Evolutionary conservation across 2,113 vertebrate species (phyloP).

Genomic region (Gymnarchus niloticus): DNA sequence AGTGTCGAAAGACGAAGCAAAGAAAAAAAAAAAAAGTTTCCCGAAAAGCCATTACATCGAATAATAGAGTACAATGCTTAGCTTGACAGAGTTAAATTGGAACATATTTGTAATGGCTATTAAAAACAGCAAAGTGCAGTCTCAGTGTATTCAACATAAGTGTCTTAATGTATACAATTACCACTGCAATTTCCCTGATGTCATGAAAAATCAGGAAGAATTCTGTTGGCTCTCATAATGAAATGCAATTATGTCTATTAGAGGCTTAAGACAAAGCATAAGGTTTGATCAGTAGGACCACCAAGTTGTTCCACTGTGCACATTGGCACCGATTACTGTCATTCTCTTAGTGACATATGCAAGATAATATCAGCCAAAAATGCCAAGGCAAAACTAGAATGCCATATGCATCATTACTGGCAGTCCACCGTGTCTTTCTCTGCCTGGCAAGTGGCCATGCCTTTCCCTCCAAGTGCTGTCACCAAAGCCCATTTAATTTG

Average conservation of each 20-base stretch:
- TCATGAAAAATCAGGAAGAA: not conserved
- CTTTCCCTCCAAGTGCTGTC: not conserved
- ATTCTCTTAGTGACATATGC: conserved; percentile 33
- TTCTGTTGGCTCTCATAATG: not conserved
- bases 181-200: not conserved
- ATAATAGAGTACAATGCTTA: not conserved
- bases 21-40: not conserved
- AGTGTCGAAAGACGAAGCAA: not conserved
- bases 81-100: not conserved
- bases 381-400: not conserved
- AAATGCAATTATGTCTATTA: not conserved
- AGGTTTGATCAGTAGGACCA: conserved; percentile 25
- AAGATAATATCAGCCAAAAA: conserved; percentile 26
- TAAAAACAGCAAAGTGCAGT: not conserved
- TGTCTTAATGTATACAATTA: not conserved
- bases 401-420: not conserved
- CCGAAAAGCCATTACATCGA: not conserved
- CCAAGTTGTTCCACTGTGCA: conserved; percentile 27
- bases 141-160: not conserved
- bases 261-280: conserved; percentile 4
- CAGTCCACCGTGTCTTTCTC: conserved; percentile 24
- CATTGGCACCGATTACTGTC: conserved; percentile 33
- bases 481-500: not conserved
- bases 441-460: conserved; percentile 1
- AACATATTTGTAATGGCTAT: not conserved